These are phyloP conservation scores for Capreolus pygargus DNA, from an alignment of 2,113 vertebrate species.

Conservation along the genomic window DNA sequence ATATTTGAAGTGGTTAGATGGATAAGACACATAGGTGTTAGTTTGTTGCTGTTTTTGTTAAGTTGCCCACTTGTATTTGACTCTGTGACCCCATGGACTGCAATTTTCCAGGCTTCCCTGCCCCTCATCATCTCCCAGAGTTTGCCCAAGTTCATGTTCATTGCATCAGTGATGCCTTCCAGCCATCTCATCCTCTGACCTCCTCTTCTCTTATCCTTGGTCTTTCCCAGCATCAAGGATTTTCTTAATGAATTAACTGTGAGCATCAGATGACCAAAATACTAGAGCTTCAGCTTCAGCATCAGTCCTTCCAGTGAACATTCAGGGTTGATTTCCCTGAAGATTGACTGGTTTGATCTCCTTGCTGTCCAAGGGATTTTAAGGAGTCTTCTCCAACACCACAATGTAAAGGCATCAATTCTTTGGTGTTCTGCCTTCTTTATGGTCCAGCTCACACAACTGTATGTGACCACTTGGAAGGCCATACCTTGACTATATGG, in stretches of 20 bases:
- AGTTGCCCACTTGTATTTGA: not conserved
- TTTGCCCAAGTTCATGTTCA: not conserved
- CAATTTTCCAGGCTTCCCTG: not conserved
- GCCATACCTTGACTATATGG: not conserved
- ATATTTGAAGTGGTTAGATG: not conserved
- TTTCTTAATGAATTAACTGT: not conserved
- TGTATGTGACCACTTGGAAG: not conserved
- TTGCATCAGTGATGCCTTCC: not conserved
- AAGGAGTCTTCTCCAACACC: not conserved
- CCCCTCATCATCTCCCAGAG: not conserved
- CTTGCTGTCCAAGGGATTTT: not conserved
- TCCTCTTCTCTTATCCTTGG: not conserved
- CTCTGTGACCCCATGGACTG: not conserved
- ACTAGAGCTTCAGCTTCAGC: not conserved
- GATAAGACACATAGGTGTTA: not conserved
- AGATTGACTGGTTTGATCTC: not conserved
- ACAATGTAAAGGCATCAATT: not conserved
- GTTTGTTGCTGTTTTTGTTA: not conserved
- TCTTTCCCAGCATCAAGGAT: not conserved
- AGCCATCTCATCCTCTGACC: not conserved
- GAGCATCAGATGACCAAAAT: not conserved
- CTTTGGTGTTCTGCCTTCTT: not conserved
- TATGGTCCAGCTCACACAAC: fast-evolving
- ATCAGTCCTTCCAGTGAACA: not conserved
- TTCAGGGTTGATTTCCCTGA: not conserved